Base-by-base conservation (phyloP, 1,140 invertebrate genomes). In the Glossosoma conforme region DNA sequence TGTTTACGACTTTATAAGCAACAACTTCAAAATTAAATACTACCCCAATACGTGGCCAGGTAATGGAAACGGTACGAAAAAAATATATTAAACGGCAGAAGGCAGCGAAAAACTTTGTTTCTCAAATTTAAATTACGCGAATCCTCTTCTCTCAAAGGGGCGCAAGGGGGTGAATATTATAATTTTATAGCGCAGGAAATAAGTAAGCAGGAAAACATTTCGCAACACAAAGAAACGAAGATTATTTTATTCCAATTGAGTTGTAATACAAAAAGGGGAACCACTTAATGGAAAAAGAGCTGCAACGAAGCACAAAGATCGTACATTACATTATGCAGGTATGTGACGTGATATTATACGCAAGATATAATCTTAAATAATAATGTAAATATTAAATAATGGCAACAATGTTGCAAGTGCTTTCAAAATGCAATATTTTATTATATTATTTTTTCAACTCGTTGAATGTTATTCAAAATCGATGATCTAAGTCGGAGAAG, bases 211-310 rank as follows among this genome's bases (percentile, higher is more conserved):
- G 33, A 41, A 52, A 56, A 56, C 40, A 44, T 57, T 53, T 53
- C 44, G 41, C 49, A 53, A 49, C 44, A 57, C 45, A 58, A 58
- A 54, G 52, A 54, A 53, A 58, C 52, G 36, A 21, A 42, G 46
- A 57, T 57, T 51, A 50, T 49, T 57, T 57, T 53, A 57, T 57
- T 57, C 55, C 55, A 46, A 57, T 57, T 53, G 55, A 57, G 55
- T 57, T 57, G 55, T 40, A 52, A 51, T 20, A 47, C 15, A 50
- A 45, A 44, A 48, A 52, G 48, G 48, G 48, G 47, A 15, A 44
- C n/a, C n/a, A n/a, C n/a, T n/a, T n/a, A n/a, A n/a, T n/a, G n/a
- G n/a, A n/a, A n/a, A n/a, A n/a, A n/a, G n/a, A n/a, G n/a, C n/a
- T n/a, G n/a, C n/a, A n/a, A n/a, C n/a, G n/a, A n/a, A n/a, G n/a